A percentile compares a stretch with the other conserved stretches of the same genome.
phyloP scores from a whole-genome alignment of 2,113 vertebrate species.

The Hemiprocne comata region DNA sequence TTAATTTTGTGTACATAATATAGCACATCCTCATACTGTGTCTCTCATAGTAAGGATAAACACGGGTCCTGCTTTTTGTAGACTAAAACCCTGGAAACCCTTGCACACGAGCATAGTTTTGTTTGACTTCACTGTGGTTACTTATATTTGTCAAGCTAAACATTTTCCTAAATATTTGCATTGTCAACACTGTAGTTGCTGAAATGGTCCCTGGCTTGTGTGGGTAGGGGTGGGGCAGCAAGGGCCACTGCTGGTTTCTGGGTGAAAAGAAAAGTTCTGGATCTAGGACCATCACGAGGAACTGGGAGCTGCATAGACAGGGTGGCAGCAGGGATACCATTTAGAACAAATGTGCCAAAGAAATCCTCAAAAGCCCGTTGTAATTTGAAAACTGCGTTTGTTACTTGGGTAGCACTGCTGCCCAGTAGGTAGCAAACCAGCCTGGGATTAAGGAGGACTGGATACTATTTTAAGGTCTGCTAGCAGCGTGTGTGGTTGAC shows the following conservation, averaged over 20 bases:
- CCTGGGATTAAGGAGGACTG: background rate
- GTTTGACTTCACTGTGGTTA: constrained; percentile 1
- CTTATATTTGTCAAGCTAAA: constrained; percentile 16
- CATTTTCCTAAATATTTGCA: constrained; percentile 37
- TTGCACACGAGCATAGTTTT: background rate
- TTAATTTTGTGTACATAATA: constrained; percentile 1
- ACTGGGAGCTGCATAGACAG: background rate
- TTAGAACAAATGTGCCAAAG: background rate
- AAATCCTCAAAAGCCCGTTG: background rate
- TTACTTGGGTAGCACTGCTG: background rate
- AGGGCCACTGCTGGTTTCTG: background rate
- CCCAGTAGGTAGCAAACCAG: background rate
- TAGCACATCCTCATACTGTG: background rate
- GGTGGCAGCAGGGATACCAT: background rate
- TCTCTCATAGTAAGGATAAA: background rate
- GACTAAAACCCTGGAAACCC: background rate
- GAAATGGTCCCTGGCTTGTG: background rate
- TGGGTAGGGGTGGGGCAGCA: background rate
- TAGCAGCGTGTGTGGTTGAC: background rate
- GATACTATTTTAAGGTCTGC: background rate
- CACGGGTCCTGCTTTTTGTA: background rate
- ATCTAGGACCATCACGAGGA: background rate
- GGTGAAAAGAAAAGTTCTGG: background rate
- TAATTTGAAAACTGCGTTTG: background rate
- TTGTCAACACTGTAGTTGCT: background rate